Base-by-base conservation (phyloP, 1,140 invertebrate species). In the Agrypnia vestita region DNA sequence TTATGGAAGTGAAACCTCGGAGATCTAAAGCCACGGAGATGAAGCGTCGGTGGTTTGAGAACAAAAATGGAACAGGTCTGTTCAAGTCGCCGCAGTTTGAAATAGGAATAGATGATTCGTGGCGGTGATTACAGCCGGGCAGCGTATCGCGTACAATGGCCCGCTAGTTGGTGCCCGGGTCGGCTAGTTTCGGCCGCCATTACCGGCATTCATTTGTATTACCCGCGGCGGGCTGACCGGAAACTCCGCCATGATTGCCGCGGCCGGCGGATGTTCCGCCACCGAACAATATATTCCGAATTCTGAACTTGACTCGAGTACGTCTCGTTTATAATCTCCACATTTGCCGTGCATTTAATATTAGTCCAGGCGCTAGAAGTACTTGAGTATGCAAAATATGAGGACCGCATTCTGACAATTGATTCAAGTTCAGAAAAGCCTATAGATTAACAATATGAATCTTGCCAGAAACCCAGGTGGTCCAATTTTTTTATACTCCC, bases 171-270 rank as follows among this genome's bases (percentile, higher is more conserved):
- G 61, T 8, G 12, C 11, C n/a, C 44, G n/a, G 64, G n/a, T 44
- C 21, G 64, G 44, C 15, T 19, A 69, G 64, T 46, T 51, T 69
- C 64, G 64, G 44, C 44, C n/a, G 64, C 64, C 43, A 69, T 69
- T 69, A 69, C 64, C 15, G n/a, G n/a, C 64, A 69, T 46, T 69
- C 64, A 69, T 69, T 76, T 62, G 46, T 62, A 46, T 76, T 76
- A 76, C 44, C 44, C 35, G 62, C 69, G 17, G 46, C 69, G 69
- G 43, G 15, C 72, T 61, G 72, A 44, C 74, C 74, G 74, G 74
- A 76, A 76, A 25, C 74, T n/a, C 43, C 74, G 74, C 74, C 74
- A 64, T 76, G 74, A 76, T 76, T 76, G 44, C 59, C 46, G 59
- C 46, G 19, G 61, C 59, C 51, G 59, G 35, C 4, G 47, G 74